Conservation (phyloP, 37 sponge, comb jelly and placozoan species). For the Halichondria panicea region DNA sequence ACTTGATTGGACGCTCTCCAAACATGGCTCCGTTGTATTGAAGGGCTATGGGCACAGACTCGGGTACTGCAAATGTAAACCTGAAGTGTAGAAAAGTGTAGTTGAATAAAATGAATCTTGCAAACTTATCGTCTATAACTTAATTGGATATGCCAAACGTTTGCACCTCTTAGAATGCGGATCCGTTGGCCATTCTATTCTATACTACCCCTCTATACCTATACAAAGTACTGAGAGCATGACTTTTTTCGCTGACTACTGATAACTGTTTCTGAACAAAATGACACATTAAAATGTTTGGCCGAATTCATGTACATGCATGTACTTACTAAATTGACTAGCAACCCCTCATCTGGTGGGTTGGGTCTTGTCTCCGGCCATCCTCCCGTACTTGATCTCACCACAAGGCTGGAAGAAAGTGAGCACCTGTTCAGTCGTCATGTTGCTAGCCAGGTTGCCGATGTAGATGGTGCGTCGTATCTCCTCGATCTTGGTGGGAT, state of each 20-base stretch:
- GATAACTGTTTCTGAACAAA: no score
- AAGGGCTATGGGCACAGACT: slow-evolving; percentile 83
- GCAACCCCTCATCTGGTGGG: slow-evolving; percentile 81
- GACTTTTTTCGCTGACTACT: no score
- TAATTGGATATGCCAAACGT: no score
- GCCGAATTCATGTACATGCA: no score
- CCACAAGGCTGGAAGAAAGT: slow-evolving; percentile 95
- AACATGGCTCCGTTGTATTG: slow-evolving; percentile 92
- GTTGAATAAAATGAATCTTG: no score
- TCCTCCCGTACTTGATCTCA: slow-evolving; percentile 92
- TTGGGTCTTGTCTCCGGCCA: slow-evolving; percentile 97
- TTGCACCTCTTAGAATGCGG: no score
- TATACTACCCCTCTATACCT: no score
- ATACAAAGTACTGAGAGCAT: no score
- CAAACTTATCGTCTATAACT: no score
- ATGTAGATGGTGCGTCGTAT: slow-evolving; percentile 91
- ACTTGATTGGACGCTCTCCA: slow-evolving; percentile 91
- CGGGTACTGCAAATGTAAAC: slow-evolving; percentile 87
- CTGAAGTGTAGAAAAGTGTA: slow-evolving; percentile 44
- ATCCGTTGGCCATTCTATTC: no score
- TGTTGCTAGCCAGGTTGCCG: slow-evolving; percentile 82
- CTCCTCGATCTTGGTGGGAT: slow-evolving; percentile 92
- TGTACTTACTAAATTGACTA: no score
- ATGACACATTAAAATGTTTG: no score
- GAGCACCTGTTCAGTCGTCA: slow-evolving; percentile 93